These are phyloP conservation scores for Aphelenchoides fujianensis DNA, from an alignment of 1,140 invertebrate species.

Conservation along the genomic window DNA sequence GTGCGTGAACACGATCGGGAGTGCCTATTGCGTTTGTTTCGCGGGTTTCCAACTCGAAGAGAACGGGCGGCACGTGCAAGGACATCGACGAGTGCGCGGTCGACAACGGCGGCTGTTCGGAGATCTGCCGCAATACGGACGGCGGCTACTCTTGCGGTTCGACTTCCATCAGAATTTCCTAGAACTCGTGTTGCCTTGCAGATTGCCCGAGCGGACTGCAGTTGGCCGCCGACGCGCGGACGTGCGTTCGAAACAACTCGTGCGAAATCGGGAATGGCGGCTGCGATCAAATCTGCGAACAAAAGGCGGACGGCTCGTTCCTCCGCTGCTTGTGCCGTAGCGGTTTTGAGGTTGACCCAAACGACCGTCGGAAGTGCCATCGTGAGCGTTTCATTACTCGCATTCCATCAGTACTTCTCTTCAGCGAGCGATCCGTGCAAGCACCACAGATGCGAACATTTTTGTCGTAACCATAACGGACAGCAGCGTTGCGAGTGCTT, in stretches of 20 bases:
- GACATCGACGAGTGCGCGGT: slow-evolving; percentile 48
- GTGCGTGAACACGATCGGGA: slow-evolving; percentile 65
- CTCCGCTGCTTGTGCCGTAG: slow-evolving; percentile 41
- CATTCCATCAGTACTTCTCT: too few relatives aligned
- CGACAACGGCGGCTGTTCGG: slow-evolving; percentile 30
- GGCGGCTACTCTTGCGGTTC: slow-evolving; percentile 30
- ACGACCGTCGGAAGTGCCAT: slow-evolving; percentile 45
- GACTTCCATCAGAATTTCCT: too few relatives aligned
- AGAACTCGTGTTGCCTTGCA: too few relatives aligned
- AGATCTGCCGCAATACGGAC: slow-evolving; percentile 37
- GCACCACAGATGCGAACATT: slow-evolving; percentile 20
- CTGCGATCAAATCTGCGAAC: slow-evolving; percentile 51
- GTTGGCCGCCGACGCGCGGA: slow-evolving; percentile 38
- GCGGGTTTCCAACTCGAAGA: slow-evolving; percentile 64
- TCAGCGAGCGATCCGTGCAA: slow-evolving; percentile 29
- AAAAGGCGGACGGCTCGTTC: slow-evolving; percentile 40
- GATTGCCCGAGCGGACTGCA: slow-evolving; percentile 21
- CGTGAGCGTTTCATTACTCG: slow-evolving; percentile 28
- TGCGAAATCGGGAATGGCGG: slow-evolving; percentile 52
- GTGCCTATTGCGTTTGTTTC: slow-evolving; percentile 68
- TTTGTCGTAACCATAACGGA: slow-evolving; percentile 63
- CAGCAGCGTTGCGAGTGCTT: slow-evolving; percentile 67
- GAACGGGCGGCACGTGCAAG: slow-evolving; percentile 52
- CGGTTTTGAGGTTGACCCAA: slow-evolving; percentile 42
- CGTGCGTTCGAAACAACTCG: slow-evolving; percentile 36